These are phyloP conservation scores for Synanthedon vespiformis DNA, from an alignment of 2,888 invertebrate species.

Conservation along the genomic window DNA sequence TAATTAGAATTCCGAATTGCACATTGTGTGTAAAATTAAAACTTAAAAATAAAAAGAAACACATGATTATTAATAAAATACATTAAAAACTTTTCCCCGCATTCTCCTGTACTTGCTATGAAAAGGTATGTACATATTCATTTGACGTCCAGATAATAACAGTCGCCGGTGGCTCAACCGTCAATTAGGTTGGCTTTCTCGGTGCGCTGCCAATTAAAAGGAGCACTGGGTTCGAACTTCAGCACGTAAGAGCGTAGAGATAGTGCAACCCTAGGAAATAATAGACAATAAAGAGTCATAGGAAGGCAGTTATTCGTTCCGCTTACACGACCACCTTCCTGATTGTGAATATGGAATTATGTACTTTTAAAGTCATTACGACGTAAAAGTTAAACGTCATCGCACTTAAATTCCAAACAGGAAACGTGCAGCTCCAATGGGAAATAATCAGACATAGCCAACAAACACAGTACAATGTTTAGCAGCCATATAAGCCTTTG, in stretches of 20 bases:
- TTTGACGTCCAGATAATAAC: constrained; percentile 48
- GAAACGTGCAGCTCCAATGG: background rate
- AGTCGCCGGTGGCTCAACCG: constrained; percentile 22
- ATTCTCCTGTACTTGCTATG: too few relatives aligned
- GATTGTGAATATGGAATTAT: background rate
- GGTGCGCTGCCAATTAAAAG: constrained; percentile 40
- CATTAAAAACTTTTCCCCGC: too few relatives aligned
- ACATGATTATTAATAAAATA: too few relatives aligned
- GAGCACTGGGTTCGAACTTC: constrained; percentile 32
- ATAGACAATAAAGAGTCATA: constrained; percentile 15
- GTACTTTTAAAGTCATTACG: background rate
- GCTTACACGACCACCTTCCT: constrained; percentile 17
- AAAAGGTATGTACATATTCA: constrained; percentile 1
- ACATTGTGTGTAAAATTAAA: too few relatives aligned
- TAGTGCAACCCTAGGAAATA: constrained; percentile 18
- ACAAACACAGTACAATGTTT: too few relatives aligned
- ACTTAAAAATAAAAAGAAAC: too few relatives aligned
- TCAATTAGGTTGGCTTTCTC: constrained; percentile 43
- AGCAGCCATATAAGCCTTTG: too few relatives aligned
- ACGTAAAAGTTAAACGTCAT: background rate
- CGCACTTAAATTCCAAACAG: constrained; percentile 1
- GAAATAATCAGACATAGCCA: too few relatives aligned
- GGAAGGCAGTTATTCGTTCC: constrained; percentile 25
- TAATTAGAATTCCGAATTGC: too few relatives aligned
- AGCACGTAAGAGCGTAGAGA: constrained; percentile 12